These are phyloP conservation scores for Onthophagus sagittarius DNA, from an alignment of 2,888 invertebrate species.

Conservation along the genomic window DNA sequence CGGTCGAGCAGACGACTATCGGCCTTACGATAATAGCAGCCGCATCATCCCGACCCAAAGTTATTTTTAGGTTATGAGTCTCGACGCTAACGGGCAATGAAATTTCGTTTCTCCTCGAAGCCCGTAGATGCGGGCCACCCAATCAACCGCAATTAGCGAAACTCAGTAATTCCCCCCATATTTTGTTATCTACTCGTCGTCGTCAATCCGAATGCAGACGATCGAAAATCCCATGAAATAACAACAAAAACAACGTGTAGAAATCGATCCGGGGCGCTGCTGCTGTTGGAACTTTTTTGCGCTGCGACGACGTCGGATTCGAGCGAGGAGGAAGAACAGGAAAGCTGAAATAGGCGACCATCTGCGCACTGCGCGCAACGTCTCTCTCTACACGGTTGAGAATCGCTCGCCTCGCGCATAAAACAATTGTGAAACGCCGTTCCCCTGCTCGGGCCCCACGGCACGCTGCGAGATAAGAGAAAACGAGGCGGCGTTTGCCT, in stretches of 20 bases:
- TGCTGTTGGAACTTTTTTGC: not conserved
- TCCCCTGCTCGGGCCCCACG: constrained; percentile 46
- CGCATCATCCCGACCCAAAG: constrained; percentile 21
- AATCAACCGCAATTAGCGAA: constrained; percentile 4
- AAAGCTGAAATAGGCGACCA: constrained; percentile 38
- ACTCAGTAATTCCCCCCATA: not conserved
- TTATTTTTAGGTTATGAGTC: constrained; percentile 25
- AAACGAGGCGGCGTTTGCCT: constrained; percentile 30
- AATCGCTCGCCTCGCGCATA: constrained; percentile 33
- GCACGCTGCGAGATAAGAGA: constrained; percentile 41
- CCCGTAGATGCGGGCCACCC: constrained; percentile 19
- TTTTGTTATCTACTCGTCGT: too few relatives aligned
- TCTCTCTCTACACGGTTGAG: constrained; percentile 30
- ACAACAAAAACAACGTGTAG: not conserved
- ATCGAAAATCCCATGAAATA: not conserved
- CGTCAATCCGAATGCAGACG: not conserved
- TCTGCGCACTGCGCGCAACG: constrained; percentile 38
- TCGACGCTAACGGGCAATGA: constrained; percentile 16
- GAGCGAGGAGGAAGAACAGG: constrained; percentile 23
- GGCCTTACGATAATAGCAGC: constrained; percentile 22
- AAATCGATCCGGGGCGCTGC: not conserved
- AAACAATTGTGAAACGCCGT: constrained; percentile 26
- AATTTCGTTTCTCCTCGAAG: constrained; percentile 1
- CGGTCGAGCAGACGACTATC: constrained; percentile 24
- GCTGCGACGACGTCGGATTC: not conserved